phyloP scores from a whole-genome alignment of 2,888 invertebrate species.

The Eupithecia centaureata region DNA sequence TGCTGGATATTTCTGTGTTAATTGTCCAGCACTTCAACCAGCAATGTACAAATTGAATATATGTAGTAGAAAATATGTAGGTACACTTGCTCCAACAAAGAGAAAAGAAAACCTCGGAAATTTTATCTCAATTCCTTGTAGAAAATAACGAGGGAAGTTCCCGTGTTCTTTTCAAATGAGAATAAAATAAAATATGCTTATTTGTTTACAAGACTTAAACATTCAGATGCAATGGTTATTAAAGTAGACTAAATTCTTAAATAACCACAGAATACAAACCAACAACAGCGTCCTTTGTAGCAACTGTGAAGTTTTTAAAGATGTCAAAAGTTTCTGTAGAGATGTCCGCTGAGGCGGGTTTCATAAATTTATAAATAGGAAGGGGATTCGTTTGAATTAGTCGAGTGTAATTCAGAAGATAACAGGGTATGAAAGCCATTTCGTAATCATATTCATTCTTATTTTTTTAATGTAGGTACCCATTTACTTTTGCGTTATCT shows the following conservation, averaged over 20 bases:
- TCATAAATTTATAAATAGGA: slow-evolving; percentile 2
- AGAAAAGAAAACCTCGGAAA: not conserved
- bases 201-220: not conserved
- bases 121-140: not conserved
- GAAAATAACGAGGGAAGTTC: not conserved
- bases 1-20: no score
- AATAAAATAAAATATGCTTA: not conserved
- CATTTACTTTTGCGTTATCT: no score
- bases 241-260: not conserved
- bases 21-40: no score
- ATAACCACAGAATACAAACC: not conserved
- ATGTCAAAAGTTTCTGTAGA: not conserved
- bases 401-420: not conserved
- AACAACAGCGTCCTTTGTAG: not conserved
- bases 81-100: no score
- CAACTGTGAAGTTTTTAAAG: not conserved
- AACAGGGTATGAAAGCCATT: not conserved
- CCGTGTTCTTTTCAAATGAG: not conserved
- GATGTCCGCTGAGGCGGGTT: not conserved
- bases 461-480: no score
- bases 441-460: no score
- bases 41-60: no score
- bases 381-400: not conserved
- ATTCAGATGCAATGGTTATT: not conserved
- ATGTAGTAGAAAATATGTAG: no score